Percentiles rank a stretch among this genome's conserved stretches.
Evolutionary conservation across 2,797 vertebrate species (phyloP).

Genomic region (Gymnodraco acuticeps): DNA sequence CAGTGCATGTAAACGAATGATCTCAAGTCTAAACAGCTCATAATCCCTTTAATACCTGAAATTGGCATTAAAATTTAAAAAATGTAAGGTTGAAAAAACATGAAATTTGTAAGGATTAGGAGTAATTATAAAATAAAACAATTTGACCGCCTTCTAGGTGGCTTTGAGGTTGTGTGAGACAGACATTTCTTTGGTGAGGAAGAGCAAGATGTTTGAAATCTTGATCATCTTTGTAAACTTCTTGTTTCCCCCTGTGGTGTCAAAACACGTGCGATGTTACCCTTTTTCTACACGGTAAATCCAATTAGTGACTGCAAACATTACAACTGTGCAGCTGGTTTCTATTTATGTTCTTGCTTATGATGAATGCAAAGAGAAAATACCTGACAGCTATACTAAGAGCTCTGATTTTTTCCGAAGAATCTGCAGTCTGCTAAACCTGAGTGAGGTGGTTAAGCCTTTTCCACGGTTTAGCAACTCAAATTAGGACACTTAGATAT

Average conservation of each 20-base stretch:
- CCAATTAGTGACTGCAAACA: constrained; percentile 10
- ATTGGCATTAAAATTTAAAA: too few species aligned
- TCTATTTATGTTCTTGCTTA: constrained; percentile 1
- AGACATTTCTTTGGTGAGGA: background rate
- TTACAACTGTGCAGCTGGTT: background rate
- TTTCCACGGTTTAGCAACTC: background rate
- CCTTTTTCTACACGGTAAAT: background rate
- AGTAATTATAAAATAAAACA: background rate
- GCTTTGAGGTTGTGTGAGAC: background rate
- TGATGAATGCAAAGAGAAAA: constrained; percentile 12
- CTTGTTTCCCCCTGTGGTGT: background rate
- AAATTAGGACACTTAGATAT: background rate
- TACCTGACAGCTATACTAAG: background rate
- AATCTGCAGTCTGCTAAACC: background rate
- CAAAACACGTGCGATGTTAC: constrained; percentile 2
- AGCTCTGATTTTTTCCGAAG: background rate
- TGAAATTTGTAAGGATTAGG: too few species aligned
- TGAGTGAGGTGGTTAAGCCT: background rate
- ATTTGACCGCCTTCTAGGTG: background rate
- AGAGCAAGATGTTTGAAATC: background rate
- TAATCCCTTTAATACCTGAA: too few species aligned
- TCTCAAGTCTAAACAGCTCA: too few species aligned
- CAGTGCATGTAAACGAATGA: too few species aligned
- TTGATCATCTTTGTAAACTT: background rate
- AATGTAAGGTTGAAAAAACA: too few species aligned